phyloP scores from a whole-genome alignment of 2,797 vertebrate species.

The Clarias fuscus region DNA sequence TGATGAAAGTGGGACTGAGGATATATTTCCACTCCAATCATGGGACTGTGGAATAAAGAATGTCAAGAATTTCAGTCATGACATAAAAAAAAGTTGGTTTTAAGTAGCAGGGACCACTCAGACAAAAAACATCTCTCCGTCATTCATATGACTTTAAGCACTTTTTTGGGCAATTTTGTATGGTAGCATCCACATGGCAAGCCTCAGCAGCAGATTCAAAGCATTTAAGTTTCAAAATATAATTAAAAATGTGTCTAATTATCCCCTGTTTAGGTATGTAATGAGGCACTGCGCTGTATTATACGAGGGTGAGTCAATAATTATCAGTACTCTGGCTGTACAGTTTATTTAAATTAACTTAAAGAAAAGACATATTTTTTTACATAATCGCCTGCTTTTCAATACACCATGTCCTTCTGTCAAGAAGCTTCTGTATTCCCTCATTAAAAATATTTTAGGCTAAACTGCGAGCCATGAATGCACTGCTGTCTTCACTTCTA shows the following conservation, averaged over 20 bases:
- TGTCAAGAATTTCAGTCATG: not conserved
- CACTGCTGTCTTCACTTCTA: too few species aligned
- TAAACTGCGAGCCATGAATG: too few species aligned
- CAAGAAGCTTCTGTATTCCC: too few species aligned
- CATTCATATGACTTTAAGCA: not conserved
- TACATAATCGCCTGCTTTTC: too few species aligned
- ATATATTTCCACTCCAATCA: not conserved
- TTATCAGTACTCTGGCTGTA: too few species aligned
- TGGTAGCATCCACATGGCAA: not conserved
- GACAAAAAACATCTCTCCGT: not conserved
- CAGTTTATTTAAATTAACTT: too few species aligned
- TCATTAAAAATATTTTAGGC: too few species aligned
- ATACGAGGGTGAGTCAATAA: too few species aligned
- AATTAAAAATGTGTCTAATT: not conserved
- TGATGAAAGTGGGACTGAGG: slow-evolving; percentile 13
- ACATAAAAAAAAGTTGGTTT: not conserved
- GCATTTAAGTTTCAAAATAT: not conserved
- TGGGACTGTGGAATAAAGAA: not conserved
- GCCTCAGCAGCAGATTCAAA: not conserved
- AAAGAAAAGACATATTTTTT: too few species aligned
- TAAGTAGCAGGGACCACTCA: not conserved
- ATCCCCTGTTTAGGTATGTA: not conserved
- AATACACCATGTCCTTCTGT: too few species aligned
- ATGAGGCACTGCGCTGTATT: too few species aligned
- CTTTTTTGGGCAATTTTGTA: not conserved